Conservation (phyloP, 2,113 vertebrate species). For the Zonotrichia leucophrys region DNA sequence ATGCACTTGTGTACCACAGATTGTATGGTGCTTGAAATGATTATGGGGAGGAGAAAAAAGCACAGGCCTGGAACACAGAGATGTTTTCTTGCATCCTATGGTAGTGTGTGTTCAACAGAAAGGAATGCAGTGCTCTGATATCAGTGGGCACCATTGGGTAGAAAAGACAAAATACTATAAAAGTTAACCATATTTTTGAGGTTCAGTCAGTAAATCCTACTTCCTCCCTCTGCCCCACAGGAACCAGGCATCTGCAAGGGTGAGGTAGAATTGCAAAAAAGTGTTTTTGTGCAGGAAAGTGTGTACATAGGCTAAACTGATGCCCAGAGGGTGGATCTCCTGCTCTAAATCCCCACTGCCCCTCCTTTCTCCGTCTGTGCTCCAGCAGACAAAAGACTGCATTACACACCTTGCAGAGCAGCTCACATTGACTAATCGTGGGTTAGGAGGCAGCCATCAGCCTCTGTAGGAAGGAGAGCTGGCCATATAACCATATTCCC, state of each 20-base stretch:
- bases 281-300: not conserved
- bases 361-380: not conserved
- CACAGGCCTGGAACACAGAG: not conserved
- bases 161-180: not conserved
- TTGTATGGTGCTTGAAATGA: not conserved
- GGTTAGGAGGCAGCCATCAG: not conserved
- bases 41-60: not conserved
- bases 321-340: not conserved
- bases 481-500: not conserved
- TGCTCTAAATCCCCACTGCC: not conserved
- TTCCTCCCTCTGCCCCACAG: not conserved
- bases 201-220: not conserved
- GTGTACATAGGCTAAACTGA: not conserved
- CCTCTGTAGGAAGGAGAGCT: not conserved
- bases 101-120: not conserved
- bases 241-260: not conserved
- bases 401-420: not conserved
- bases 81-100: not conserved
- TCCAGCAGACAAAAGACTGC: not conserved
- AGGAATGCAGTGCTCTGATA: fast-evolving
- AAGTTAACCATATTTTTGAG: not conserved
- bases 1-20: not conserved
- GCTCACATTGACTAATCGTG: not conserved
- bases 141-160: fast-evolving
- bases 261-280: not conserved